Evolutionary conservation across 2,888 invertebrate genomes (phyloP).

Genomic region (Pycnomerus fuliginosus): DNA sequence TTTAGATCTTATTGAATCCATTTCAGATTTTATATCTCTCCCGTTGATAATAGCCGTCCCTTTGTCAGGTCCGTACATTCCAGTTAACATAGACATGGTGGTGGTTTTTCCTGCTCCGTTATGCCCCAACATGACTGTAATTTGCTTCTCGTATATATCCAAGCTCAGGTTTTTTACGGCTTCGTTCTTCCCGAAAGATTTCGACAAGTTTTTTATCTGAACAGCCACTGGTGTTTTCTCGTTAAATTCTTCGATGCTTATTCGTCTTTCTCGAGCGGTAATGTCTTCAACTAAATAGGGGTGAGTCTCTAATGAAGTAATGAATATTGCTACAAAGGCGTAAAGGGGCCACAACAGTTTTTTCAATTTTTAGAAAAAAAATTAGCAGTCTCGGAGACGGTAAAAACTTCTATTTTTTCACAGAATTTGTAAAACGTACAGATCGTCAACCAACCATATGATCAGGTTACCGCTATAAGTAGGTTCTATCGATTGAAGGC

Average conservation of each 20-base stretch:
- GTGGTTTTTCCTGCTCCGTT: conserved; percentile 90
- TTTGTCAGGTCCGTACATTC: conserved; percentile 59
- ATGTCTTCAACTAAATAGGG: no score
- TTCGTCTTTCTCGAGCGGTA: conserved; percentile 18
- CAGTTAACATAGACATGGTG: conserved; percentile 81
- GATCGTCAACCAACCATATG: no score
- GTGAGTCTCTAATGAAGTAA: no score
- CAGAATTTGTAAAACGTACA: no score
- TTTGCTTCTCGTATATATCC: conserved; percentile 80
- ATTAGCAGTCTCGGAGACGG: no score
- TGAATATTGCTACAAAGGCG: no score
- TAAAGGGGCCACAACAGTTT: no score
- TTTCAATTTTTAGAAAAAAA: no score
- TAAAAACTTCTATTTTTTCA: no score
- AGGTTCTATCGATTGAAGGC: no score
- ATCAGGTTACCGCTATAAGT: no score
- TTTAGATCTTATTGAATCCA: conserved; percentile 61
- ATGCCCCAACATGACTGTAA: conserved; percentile 74
- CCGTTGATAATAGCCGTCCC: conserved; percentile 70
- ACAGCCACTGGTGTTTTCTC: conserved; percentile 51
- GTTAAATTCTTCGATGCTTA: conserved; percentile 53
- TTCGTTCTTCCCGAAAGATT: conserved; percentile 56
- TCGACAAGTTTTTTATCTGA: conserved; percentile 57
- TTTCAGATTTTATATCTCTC: conserved; percentile 62
- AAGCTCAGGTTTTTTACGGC: conserved; percentile 66